Evolutionary conservation across 2,113 vertebrate species (phyloP).

Genomic region (Ivindomyrus marchei): DNA sequence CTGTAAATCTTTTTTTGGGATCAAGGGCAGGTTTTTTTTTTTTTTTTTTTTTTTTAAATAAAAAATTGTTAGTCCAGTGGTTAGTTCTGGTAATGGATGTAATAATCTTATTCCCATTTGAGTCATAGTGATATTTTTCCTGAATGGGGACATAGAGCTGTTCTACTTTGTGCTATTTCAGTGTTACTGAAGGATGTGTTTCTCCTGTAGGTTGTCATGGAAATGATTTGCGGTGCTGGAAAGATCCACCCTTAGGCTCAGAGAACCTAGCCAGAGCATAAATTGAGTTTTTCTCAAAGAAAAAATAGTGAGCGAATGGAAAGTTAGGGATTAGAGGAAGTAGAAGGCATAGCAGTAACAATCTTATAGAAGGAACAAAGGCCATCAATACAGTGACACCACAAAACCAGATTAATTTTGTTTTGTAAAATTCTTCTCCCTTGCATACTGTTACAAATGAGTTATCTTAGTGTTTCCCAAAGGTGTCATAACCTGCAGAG

Average conservation of each 20-base stretch:
- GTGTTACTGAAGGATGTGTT: conserved; percentile 44
- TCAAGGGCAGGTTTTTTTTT: background rate
- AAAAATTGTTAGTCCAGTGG: background rate
- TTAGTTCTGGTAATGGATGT: background rate
- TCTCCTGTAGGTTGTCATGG: conserved; percentile 53
- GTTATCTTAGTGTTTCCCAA: conserved; percentile 46
- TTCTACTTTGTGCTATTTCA: conserved; percentile 38
- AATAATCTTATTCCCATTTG: conserved; percentile 22
- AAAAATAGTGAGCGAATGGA: conserved; percentile 57
- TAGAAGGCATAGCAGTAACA: conserved; percentile 59
- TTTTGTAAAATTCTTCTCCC: conserved; percentile 54
- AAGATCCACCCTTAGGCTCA: conserved; percentile 38
- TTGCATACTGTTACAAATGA: conserved; percentile 40
- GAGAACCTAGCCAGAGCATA: conserved; percentile 57
- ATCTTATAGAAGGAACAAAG: conserved; percentile 52
- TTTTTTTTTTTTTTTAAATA: too few relatives aligned
- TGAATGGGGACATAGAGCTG: conserved; percentile 26
- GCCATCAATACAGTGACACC: conserved; percentile 60
- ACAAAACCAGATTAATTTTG: conserved; percentile 63
- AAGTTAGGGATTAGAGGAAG: conserved; percentile 20
- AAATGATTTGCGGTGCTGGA: conserved; percentile 48
- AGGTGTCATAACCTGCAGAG: conserved; percentile 33
- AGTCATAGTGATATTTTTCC: conserved; percentile 28
- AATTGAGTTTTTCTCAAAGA: conserved; percentile 64
- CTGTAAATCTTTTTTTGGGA: background rate